Conservation (phyloP, 2,113 vertebrate genomes). For the Nibea coibor region DNA sequence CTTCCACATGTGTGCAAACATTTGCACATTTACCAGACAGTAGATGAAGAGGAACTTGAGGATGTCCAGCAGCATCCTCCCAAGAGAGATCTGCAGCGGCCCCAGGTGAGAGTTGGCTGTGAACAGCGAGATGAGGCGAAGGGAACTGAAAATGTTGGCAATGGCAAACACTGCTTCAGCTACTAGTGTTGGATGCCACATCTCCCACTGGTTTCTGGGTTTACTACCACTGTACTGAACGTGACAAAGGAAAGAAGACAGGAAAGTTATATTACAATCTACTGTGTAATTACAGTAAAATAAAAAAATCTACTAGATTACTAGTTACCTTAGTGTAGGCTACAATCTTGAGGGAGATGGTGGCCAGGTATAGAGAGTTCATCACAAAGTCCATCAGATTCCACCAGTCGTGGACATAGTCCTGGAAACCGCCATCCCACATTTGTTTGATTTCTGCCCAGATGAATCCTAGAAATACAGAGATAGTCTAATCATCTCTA, state of each 20-base stretch:
- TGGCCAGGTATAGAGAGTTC: constrained; percentile 99
- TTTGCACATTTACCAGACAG: constrained; percentile 87
- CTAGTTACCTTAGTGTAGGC: constrained; percentile 92
- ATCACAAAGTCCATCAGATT: constrained; percentile 99
- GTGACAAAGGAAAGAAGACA: constrained; percentile 3
- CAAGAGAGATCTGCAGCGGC: constrained; percentile 97
- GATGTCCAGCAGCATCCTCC: constrained; percentile 98
- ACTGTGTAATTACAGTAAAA: not conserved
- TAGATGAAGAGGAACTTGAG: constrained; percentile 99
- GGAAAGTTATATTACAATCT: not conserved
- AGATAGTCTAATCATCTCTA: not conserved
- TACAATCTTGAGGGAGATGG: constrained; percentile 98
- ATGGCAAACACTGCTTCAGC: constrained; percentile 98
- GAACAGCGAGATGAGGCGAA: constrained; percentile 98
- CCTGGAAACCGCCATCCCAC: constrained; percentile 99
- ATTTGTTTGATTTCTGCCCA: constrained; percentile 99
- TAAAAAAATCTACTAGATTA: no score
- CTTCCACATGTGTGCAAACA: not conserved
- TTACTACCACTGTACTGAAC: constrained; percentile 91
- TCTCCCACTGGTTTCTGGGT: constrained; percentile 93
- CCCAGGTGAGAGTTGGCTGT: constrained; percentile 99
- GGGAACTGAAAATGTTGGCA: constrained; percentile 98
- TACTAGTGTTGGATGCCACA: constrained; percentile 98
- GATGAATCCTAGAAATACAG: constrained; percentile 90
- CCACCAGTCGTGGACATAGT: constrained; percentile 99